phyloP scores from a whole-genome alignment of 2,113 vertebrate genomes.

The Mus spicilegus region DNA sequence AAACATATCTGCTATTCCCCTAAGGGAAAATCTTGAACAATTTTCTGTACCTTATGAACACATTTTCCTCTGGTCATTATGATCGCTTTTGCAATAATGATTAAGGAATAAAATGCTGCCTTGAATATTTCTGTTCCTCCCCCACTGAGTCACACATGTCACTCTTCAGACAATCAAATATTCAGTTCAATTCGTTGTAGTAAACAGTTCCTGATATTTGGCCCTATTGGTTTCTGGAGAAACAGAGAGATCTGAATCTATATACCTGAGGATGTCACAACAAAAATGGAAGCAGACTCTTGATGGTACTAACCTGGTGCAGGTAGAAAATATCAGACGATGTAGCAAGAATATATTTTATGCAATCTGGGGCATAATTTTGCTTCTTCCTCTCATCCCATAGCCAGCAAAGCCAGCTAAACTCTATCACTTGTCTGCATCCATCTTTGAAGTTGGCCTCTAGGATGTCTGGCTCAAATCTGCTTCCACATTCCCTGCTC shows the following conservation, averaged over 20 bases:
- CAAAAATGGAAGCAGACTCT: background rate
- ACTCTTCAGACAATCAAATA: background rate
- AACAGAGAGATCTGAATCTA: background rate
- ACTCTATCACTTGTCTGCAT: background rate
- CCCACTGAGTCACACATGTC: background rate
- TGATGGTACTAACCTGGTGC: background rate
- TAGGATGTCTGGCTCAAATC: conserved; percentile 26
- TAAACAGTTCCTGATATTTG: background rate
- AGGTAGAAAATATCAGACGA: background rate
- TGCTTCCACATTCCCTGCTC: conserved; percentile 40
- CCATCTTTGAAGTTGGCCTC: conserved; percentile 31
- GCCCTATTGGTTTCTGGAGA: background rate
- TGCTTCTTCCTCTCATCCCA: background rate
- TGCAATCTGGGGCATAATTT: background rate
- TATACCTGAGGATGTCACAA: background rate
- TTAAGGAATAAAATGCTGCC: background rate
- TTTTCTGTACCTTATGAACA: background rate
- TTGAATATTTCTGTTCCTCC: background rate
- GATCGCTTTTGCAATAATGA: background rate
- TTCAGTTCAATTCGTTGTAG: background rate
- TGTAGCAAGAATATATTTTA: background rate
- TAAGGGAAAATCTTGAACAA: background rate
- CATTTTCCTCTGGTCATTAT: background rate
- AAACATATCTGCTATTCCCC: background rate
- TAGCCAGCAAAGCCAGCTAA: conserved; percentile 49